A percentile compares a stretch with the other conserved stretches of the same genome.
These are phyloP conservation scores for Papilio polyxenes DNA, from an alignment of 1,140 invertebrate species.

Conservation along the genomic window DNA sequence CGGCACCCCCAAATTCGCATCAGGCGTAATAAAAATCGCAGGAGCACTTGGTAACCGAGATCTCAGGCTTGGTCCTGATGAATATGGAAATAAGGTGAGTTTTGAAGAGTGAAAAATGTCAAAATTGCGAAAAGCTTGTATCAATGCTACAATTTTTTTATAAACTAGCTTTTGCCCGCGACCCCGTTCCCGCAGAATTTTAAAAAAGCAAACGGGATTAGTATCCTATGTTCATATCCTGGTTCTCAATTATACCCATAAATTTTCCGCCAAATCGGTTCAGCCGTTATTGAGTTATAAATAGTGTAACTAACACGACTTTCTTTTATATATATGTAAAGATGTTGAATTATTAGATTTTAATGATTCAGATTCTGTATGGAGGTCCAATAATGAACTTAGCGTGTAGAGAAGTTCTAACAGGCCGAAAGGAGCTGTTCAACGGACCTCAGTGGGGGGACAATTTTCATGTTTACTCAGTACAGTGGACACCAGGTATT, in stretches of 20 bases:
- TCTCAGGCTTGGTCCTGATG: slow-evolving; percentile 44
- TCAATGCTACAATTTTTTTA: no score
- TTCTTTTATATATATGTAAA: no score
- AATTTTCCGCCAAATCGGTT: no score
- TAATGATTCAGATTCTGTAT: slow-evolving; percentile 58
- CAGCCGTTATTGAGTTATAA: no score
- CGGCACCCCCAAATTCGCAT: slow-evolving; percentile 75
- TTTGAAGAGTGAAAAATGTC: neutral
- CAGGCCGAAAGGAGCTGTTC: slow-evolving; percentile 42
- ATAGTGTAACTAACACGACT: no score
- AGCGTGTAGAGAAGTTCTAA: slow-evolving; percentile 52
- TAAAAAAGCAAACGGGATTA: no score
- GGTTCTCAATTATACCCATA: no score
- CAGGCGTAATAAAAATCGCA: slow-evolving; percentile 76
- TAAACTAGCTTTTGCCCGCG: no score
- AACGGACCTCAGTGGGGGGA: slow-evolving; percentile 71
- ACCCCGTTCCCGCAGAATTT: no score
- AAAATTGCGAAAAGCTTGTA: no score
- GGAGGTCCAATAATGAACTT: slow-evolving; percentile 61
- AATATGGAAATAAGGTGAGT: slow-evolving; percentile 59
- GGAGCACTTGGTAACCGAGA: slow-evolving; percentile 58
- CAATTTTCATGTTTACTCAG: slow-evolving; percentile 83
- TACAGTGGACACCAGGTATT: slow-evolving; percentile 83
- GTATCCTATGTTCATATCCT: no score
- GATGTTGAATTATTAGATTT: no score